Evolutionary conservation across 37 sponge, comb jelly and placozoan genomes (phyloP), one percentile per base, ranked within the genome.

Genomic region (Chondrilla cf. caribensis): DNA sequence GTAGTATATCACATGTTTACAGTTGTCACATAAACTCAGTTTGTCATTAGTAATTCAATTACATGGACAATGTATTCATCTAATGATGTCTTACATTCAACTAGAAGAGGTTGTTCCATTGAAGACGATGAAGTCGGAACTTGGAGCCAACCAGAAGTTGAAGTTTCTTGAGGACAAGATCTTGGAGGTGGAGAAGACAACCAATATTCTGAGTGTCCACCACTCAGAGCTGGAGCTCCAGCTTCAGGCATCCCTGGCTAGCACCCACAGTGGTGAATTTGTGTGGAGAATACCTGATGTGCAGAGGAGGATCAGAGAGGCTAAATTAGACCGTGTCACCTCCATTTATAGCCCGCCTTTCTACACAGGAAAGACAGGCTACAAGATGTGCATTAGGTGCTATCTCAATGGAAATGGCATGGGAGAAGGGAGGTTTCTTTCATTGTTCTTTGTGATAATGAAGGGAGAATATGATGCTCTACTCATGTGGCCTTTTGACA

Each of bases 371-470:
- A 60, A 86, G 25, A 88, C 87, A 76, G 94, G 94, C 14, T 94
- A 94, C 84, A 94, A 94, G 82, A 90, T 94, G 95, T 94, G 95
- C 57, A 83, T 90, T 14, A 73, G 92, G 47, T 86, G 86, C 25
- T 94, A 90, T 60, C 64, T 94, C 35, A 90, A 94, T 88, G 95
- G 95, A 21, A 92, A 94, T 86, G 95, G 95, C 8, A 86, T 78
- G 64, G 95, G 95, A n/a, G 47, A 85, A 58, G 86, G 57, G 22
- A 86, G 87, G 4, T 89, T 91, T 58, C 80, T 94, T 19, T 94
- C 92, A 25, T 32, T 94, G 9, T 93, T 93, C 81, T 87, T 93
- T 87, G 94, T 93, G 37, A 38, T 94, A 2, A 94, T 94, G 92
- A 91, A 82, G 55, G 95, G 95, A 40, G 95, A 94, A 54, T 93